phyloP scores from a whole-genome alignment of 2,113 vertebrate genomes.

The Dasyornis broadbenti region DNA sequence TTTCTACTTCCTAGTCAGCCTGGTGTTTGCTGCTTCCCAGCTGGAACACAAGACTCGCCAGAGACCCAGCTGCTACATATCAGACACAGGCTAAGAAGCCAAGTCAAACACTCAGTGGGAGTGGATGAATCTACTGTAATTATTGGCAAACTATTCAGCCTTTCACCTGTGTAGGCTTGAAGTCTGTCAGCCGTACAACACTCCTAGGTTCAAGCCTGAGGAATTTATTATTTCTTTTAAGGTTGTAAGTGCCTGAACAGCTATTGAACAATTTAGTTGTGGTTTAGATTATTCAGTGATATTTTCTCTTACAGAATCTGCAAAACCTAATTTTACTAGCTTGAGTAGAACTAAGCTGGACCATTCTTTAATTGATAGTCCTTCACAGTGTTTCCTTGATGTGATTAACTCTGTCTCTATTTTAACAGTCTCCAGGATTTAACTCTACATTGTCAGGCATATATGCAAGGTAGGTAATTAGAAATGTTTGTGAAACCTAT shows the following conservation, averaged over 20 bases:
- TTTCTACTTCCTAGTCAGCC: neutral
- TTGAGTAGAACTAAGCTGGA: neutral
- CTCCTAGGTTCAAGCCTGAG: neutral
- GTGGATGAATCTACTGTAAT: neutral
- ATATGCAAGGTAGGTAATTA: neutral
- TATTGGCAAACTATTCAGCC: neutral
- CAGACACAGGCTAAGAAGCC: neutral
- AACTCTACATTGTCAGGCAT: neutral
- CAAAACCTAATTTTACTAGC: neutral
- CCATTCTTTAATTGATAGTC: neutral
- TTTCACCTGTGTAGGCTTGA: neutral
- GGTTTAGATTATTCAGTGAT: neutral
- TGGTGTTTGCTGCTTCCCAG: neutral
- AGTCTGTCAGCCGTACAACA: neutral
- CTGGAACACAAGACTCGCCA: neutral
- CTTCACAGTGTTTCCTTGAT: neutral
- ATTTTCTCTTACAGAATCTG: neutral
- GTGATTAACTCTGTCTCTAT: neutral
- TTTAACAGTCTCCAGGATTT: neutral
- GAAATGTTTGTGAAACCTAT: neutral
- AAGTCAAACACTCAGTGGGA: neutral
- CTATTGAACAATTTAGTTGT: neutral
- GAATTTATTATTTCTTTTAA: neutral
- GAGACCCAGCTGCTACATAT: neutral
- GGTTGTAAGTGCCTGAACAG: neutral